A percentile compares a stretch with the other conserved stretches of the same genome.
phyloP scores from a whole-genome alignment of 2,797 vertebrate genomes.

The Tauraco hartlaubi region DNA sequence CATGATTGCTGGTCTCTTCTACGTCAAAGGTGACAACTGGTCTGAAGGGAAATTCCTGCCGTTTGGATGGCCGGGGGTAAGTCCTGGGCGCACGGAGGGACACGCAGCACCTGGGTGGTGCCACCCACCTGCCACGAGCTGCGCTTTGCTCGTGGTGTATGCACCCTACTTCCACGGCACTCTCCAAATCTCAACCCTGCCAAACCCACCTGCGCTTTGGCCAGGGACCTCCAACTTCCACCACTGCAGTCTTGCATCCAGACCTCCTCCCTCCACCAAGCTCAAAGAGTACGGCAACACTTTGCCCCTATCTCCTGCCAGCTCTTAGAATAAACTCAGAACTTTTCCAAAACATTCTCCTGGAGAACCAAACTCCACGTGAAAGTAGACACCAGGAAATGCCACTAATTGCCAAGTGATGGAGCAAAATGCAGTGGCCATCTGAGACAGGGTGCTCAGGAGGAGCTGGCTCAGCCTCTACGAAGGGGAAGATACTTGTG shows the following conservation, averaged over 20 bases:
- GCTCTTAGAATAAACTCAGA: neutral
- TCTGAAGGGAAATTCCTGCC: conserved; percentile 91
- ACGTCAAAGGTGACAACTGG: conserved; percentile 91
- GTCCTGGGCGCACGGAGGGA: neutral
- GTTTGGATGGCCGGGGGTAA: conserved; percentile 97
- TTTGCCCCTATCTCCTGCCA: neutral
- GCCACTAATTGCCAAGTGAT: neutral
- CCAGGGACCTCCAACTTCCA: neutral
- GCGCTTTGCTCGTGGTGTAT: neutral
- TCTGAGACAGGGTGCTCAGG: neutral
- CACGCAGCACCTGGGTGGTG: fast-evolving
- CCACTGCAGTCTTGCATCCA: neutral
- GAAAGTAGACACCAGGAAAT: neutral
- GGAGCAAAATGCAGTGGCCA: neutral
- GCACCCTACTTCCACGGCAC: neutral
- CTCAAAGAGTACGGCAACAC: fast-evolving
- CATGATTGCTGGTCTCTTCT: conserved; percentile 93
- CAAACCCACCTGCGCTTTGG: neutral
- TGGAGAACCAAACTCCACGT: neutral
- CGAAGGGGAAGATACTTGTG: neutral
- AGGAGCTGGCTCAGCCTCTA: neutral
- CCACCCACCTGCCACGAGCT: neutral
- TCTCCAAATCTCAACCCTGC: neutral
- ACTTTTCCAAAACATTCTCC: neutral
- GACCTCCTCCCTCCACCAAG: neutral